A percentile compares a stretch with the other conserved stretches of the same genome.
These are phyloP conservation scores for Piprites chloris DNA, from an alignment of 2,113 vertebrate species.

Conservation along the genomic window DNA sequence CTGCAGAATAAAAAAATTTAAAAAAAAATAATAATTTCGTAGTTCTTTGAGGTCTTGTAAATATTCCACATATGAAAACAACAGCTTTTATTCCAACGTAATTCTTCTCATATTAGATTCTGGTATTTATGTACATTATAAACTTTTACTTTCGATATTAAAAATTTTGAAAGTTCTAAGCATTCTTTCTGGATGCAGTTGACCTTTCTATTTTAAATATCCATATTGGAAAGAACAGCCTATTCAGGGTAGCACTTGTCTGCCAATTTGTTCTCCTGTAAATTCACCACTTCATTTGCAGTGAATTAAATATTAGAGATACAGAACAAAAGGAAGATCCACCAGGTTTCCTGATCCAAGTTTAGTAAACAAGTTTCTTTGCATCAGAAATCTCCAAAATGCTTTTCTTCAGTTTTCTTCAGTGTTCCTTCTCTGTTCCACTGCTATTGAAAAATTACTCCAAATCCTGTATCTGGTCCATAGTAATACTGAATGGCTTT, in stretches of 20 bases:
- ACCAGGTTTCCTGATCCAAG: not conserved
- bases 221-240: not conserved
- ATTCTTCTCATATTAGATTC: not conserved
- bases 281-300: not conserved
- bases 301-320: not conserved
- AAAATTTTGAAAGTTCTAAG: not conserved
- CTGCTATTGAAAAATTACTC: not conserved
- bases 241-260: not conserved
- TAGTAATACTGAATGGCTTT: not conserved
- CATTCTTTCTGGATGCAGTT: not conserved
- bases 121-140: not conserved
- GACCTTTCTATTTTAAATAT: not conserved
- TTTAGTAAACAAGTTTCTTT: not conserved
- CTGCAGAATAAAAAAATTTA: not conserved
- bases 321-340: not conserved
- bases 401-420: not conserved
- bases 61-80: not conserved
- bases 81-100: not conserved
- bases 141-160: not conserved
- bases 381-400: not conserved
- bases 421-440: not conserved
- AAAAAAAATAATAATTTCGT: not conserved
- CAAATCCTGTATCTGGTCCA: not conserved
- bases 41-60: not conserved
- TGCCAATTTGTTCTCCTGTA: not conserved